Base-by-base conservation (phyloP, 2,888 invertebrate genomes). In the Iselma pallidipennis region DNA sequence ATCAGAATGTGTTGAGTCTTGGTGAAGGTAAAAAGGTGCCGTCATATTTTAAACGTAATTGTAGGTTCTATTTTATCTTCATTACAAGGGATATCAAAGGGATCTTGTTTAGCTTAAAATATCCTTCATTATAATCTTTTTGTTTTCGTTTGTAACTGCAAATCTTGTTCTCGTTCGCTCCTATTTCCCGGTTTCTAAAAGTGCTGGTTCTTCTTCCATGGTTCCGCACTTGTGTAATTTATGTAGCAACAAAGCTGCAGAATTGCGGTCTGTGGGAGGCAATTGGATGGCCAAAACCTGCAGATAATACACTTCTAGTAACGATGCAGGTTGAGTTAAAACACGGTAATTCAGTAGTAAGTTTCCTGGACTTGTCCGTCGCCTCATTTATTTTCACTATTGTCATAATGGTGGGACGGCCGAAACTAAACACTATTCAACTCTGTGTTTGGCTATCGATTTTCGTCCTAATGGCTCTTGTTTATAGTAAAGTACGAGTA, bases 221-320 rank as follows among this genome's bases (percentile, higher is more conserved):
- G 19, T 12, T 45, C 45, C 45, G 31, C 48, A 49, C 16, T 29
- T 42, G 48, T 33, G 52, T 37, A 49, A 80, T 81, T 82, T 82
- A 82, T 81, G 81, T 80, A 79, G 81, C 79, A 77, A 81, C 80
- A 81, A 81, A 80, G 78, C 79, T 78, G 74, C 74, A 69, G 76
- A 78, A 78, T 76, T 76, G 77, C 75, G 74, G 76, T 72, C 71
- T 71, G 69, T 23, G 72, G 73, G 68, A 71, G 66, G 72, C 74
- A 70, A 73, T 75, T 75, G 37, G 45, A 23, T 84, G 84, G 85
- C 84, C 85, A 84, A n/a, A 73, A 74, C 73, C 74, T 74, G 74
- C 74, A 73, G 73, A 76, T 76, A 75, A 75, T 76, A 76, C 52
- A 57, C 55, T 58, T 67, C 61, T 65, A 67, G 67, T 73, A 76